Evolutionary conservation across 2,888 invertebrate genomes (phyloP), one percentile per base, ranked within the genome.

Genomic region (Escarpia spicata): DNA sequence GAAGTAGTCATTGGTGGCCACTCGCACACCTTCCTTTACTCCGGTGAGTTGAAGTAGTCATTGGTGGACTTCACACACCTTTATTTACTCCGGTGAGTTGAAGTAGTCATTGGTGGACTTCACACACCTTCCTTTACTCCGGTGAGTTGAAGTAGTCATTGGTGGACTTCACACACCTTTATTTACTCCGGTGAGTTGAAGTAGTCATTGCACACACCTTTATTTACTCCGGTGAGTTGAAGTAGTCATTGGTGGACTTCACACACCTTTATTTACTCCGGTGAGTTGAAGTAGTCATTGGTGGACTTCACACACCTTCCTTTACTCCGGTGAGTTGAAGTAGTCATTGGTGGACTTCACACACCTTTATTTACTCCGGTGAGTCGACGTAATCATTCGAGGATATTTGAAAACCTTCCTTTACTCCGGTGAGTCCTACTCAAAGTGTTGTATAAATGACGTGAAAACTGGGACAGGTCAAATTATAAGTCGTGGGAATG

Each of bases 201-300:
- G n/a, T n/a, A n/a, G n/a, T n/a, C n/a, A n/a, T n/a, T n/a, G n/a
- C n/a, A n/a, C 75, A 75, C 75, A 26, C 75, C 3, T 92, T 92
- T 3, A 43, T 92, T 43, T 92, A 37, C 37, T 37, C 37, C 37
- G 37, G 37, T 37, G 37, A 37, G 37, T 37, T 37, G 37, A 37
- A 37, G n/a, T 92, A 19, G 89, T 92, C 37, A 37, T 92, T 31
- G 92, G 60, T n/a, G 92, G 92, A 58, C 75, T 6, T 75, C 75
- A 2, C 75, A 75, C 75, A 26, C 75, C 3, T 92, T 92, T 3
- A 43, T 92, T 43, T 92, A 37, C 37, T 37, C 37, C 37, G 37
- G 37, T 37, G 37, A 37, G 37, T 37, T 37, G 37, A 37, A 37
- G n/a, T 92, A 19, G 89, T 92, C 37, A 37, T 92, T 31, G 92